Conservation (phyloP, 2,797 vertebrate species). For the Hephaestus fuliginosus region DNA sequence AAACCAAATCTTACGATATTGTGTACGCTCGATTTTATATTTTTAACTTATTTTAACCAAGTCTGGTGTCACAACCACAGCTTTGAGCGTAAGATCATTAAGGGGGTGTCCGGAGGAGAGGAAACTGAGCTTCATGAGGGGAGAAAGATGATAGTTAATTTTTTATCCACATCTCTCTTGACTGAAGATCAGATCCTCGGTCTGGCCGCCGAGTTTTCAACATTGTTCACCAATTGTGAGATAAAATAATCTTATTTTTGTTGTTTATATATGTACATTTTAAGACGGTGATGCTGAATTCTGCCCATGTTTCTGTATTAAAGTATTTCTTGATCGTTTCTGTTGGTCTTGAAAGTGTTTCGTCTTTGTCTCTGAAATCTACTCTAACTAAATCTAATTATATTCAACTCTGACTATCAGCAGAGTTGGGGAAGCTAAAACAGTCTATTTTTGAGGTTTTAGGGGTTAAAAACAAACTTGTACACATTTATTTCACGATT, state of each 20-base stretch:
- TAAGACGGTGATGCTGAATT: neutral
- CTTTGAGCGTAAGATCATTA: neutral
- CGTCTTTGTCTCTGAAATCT: neutral
- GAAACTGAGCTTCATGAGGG: neutral
- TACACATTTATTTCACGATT: neutral
- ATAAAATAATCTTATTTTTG: slow-evolving; percentile 4
- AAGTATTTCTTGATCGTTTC: slow-evolving; percentile 20
- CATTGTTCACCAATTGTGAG: neutral
- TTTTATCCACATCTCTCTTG: neutral
- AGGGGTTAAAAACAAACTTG: neutral
- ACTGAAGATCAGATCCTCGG: slow-evolving; percentile 1
- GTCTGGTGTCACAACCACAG: neutral
- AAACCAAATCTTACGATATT: slow-evolving; percentile 9
- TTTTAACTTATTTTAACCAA: slow-evolving; percentile 44
- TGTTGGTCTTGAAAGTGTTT: neutral
- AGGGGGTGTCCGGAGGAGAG: neutral
- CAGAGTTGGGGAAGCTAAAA: neutral
- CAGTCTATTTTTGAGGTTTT: neutral
- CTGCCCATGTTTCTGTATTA: slow-evolving; percentile 10
- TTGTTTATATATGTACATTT: slow-evolving; percentile 47
- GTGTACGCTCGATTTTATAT: neutral
- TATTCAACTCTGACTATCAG: neutral
- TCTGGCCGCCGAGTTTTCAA: rapidly evolving
- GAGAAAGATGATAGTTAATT: neutral
- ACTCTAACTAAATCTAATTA: too few relatives aligned